These are phyloP conservation scores for Agelaius tricolor DNA, from an alignment of 2,113 vertebrate species.

Conservation along the genomic window DNA sequence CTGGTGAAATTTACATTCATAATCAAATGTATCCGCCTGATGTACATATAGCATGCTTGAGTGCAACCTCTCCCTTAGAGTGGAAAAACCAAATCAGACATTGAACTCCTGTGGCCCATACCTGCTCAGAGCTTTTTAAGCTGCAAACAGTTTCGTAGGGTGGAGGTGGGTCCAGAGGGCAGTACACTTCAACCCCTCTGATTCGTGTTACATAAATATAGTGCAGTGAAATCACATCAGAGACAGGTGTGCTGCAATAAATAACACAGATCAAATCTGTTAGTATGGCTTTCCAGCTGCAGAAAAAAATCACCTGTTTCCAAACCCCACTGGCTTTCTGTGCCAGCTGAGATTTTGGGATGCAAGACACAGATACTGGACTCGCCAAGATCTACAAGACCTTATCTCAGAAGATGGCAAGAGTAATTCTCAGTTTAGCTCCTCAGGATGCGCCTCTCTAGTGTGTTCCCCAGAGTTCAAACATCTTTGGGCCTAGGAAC, in stretches of 20 bases:
- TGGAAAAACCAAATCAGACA: not conserved
- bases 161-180: constrained; percentile 81
- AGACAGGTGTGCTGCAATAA: constrained; percentile 68
- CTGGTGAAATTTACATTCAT: not conserved
- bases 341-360: not conserved
- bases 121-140: constrained; percentile 67
- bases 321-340: not conserved
- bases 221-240: constrained; percentile 78
- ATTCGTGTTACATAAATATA: constrained; percentile 76
- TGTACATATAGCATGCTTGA: not conserved
- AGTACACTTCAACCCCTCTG: constrained; percentile 83
- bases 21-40: not conserved
- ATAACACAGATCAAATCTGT: not conserved
- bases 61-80: not conserved
- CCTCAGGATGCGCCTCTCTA: not conserved
- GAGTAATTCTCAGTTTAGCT: not conserved
- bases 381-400: not conserved
- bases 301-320: not conserved
- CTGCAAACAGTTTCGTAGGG: constrained; percentile 78
- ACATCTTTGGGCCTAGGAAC: not conserved
- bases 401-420: not conserved
- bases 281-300: not conserved
- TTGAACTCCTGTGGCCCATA: not conserved
- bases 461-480: not conserved
- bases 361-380: not conserved